phyloP scores from a whole-genome alignment of 1,140 invertebrate species.

The Conopomorpha cramerella region DNA sequence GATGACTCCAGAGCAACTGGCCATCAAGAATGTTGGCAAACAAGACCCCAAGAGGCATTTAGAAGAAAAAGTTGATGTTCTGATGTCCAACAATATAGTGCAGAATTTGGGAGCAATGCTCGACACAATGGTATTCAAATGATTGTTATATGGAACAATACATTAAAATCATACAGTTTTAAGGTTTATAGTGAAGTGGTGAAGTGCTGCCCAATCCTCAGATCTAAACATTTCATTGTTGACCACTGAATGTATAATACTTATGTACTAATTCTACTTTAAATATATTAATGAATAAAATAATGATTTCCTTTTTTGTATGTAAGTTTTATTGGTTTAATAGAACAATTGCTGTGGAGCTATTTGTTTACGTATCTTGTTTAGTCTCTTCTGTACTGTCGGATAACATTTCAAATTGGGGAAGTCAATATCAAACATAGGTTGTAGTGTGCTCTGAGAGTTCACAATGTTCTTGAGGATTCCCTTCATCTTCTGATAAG shows the following conservation, averaged over 20 bases:
- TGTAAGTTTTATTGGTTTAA: conserved; percentile 17
- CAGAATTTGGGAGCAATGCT: conserved; percentile 99
- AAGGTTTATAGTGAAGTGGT: conserved; percentile 27
- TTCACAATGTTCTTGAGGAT: conserved; percentile 33
- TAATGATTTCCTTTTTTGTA: conserved; percentile 18
- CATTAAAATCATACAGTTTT: conserved; percentile 15
- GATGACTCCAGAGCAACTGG: conserved; percentile 99
- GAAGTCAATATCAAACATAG: conserved; percentile 43
- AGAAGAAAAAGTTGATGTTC: conserved; percentile 96
- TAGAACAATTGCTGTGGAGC: conserved; percentile 32
- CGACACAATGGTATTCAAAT: conserved; percentile 92
- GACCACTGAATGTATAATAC: conserved; percentile 19
- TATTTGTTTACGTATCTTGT: conserved; percentile 28
- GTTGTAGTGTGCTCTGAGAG: conserved; percentile 22
- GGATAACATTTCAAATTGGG: conserved; percentile 18
- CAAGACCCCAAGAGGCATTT: conserved; percentile 99
- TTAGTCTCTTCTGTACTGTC: conserved; percentile 17
- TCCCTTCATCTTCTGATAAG: conserved; percentile 27
- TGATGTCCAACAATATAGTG: conserved; percentile 98
- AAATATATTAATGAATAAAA: conserved; percentile 35
- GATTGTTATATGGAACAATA: conserved; percentile 24
- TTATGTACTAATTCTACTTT: conserved; percentile 26
- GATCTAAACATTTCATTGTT: conserved; percentile 11
- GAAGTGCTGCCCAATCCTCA: conserved; percentile 18
- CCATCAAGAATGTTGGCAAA: conserved; percentile 99